Base-by-base conservation (phyloP, 2,888 invertebrate species). In the Achlya flavicornis region DNA sequence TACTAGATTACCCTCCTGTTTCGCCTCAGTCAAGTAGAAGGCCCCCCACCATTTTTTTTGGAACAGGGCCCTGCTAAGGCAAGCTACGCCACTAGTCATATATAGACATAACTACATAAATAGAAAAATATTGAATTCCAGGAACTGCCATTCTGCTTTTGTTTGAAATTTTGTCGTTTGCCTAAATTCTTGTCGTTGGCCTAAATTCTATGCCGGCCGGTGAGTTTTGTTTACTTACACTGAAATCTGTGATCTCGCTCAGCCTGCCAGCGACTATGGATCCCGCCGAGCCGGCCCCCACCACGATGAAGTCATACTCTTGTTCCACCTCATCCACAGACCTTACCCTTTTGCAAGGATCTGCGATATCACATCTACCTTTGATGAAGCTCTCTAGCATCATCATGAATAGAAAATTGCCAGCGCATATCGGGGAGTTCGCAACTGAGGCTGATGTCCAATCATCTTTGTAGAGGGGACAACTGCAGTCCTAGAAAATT, bases 281-380 rank as follows among this genome's bases (percentile, higher is more conserved):
- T 0, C 96, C 96, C 0, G 95, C 95, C 3, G 95, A 87, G 0
- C 96, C 96, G 10, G 94, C 95, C 0, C 96, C 96, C 14, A 96
- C 94, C 7, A 95, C 95, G 12, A 96, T 94, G 74, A 95, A 96
- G 77, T 96, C 96, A 72, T 96, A 96, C 33, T 88, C 89, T 0
- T 81, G 68, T 10, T 92, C 88, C 2, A 85, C 67, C 0, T 80
- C 75, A 0, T 79, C 68, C 53, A 79, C 83, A 0, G 95, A 93
- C 26, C 69, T 77, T 6, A 96, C 87, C 63, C 95, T 88, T 35
- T 92, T 83, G 83, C 96, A 96, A 0, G 95, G 93, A 26, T 94
- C 90, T 4, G 94, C 89, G 63, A 95, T 86, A 2, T 81, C 75
- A 65, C 95, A 95, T 26, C 91, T 81, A 4, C 94, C 94, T 70